phyloP scores from a whole-genome alignment of 2,113 vertebrate species.

The Spermophilus dauricus region DNA sequence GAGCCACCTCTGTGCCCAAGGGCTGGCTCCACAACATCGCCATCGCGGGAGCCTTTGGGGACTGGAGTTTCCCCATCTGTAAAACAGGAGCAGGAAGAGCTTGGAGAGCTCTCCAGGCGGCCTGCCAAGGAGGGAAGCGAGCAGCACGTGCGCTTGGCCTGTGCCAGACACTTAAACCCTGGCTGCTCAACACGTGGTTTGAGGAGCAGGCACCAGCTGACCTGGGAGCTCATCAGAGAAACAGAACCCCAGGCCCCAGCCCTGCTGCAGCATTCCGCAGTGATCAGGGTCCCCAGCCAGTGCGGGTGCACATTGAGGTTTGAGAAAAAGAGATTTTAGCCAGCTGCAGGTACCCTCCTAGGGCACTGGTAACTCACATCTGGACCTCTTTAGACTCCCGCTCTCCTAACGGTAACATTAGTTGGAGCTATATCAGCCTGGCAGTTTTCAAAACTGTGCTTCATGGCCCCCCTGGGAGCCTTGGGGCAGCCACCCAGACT shows the following conservation, averaged over 20 bases:
- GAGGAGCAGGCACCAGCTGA: background rate
- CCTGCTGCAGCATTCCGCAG: background rate
- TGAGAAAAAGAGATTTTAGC: background rate
- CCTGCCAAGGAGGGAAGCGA: background rate
- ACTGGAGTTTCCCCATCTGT: background rate
- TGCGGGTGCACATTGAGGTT: fast-evolving
- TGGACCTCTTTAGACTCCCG: background rate
- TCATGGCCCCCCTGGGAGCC: background rate
- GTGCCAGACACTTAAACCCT: no score
- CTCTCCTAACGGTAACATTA: background rate
- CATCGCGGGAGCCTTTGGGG: background rate
- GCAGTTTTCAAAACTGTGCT: background rate
- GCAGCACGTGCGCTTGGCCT: background rate
- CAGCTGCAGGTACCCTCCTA: background rate
- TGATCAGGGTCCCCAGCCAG: background rate
- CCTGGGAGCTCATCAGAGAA: background rate
- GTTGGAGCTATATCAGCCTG: background rate
- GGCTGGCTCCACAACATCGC: background rate
- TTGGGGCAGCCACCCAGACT: background rate
- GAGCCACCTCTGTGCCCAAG: background rate
- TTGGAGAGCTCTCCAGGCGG: background rate
- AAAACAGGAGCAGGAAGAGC: background rate
- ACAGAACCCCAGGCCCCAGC: background rate
- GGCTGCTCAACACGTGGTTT: fast-evolving
- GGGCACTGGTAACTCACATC: background rate